phyloP scores from a whole-genome alignment of 2,888 invertebrate genomes.

The Epirrhoe alternata region DNA sequence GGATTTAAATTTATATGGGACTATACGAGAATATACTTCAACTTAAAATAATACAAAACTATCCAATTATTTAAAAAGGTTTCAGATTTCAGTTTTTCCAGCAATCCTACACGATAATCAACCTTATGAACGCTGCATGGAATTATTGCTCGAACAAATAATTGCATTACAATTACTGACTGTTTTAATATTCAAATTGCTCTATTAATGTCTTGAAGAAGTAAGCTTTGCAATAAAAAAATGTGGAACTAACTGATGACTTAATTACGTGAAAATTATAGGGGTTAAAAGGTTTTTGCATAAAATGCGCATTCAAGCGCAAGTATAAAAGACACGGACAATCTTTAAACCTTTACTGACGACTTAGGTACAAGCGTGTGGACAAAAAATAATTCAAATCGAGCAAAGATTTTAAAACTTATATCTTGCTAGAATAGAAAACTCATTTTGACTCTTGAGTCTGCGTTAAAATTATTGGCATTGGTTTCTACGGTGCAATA shows the following conservation, averaged over 20 bases:
- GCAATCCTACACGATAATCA: conserved; percentile 21
- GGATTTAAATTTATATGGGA: too few species aligned
- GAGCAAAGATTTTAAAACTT: too few species aligned
- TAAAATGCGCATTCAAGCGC: not conserved
- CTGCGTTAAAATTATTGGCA: too few species aligned
- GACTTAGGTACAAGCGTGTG: not conserved
- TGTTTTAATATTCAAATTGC: conserved; percentile 6
- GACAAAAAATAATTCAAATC: too few species aligned
- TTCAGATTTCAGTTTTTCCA: conserved; percentile 19
- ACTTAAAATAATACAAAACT: too few species aligned
- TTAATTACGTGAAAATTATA: not conserved
- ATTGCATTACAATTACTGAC: not conserved
- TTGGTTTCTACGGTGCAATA: not conserved
- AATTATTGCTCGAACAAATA: conserved; percentile 1
- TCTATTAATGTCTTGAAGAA: not conserved
- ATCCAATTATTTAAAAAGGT: too few species aligned
- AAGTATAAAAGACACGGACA: not conserved
- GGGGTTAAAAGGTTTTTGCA: not conserved
- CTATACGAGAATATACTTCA: too few species aligned
- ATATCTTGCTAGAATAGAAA: too few species aligned
- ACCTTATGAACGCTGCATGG: conserved; percentile 19
- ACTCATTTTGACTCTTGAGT: too few species aligned
- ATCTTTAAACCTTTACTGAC: not conserved
- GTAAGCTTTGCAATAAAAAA: not conserved
- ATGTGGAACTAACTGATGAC: not conserved